A percentile compares a stretch with the other conserved stretches of the same genome.
These are phyloP conservation scores for Epirrhoe tristata DNA, from an alignment of 2,888 invertebrate species.

Conservation along the genomic window DNA sequence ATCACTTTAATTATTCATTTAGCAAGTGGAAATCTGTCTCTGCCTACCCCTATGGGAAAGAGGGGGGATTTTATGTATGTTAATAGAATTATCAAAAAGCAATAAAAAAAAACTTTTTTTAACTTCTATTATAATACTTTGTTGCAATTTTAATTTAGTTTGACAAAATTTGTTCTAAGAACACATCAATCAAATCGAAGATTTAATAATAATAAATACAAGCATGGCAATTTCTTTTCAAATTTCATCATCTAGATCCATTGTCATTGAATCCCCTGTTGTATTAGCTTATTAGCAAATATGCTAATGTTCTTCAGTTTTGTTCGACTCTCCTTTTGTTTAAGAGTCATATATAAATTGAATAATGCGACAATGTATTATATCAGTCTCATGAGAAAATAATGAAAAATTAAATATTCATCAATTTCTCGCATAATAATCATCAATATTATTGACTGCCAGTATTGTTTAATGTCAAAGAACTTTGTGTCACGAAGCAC, in stretches of 20 bases:
- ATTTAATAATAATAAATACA: not conserved
- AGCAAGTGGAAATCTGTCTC: no score
- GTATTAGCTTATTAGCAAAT: slow-evolving; percentile 12
- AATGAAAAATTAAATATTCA: not conserved
- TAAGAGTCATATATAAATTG: not conserved
- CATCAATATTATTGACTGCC: not conserved
- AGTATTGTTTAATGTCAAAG: no score
- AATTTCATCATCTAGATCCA: slow-evolving; percentile 24
- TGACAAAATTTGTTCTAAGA: no score
- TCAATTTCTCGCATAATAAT: no score
- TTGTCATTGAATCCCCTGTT: slow-evolving; percentile 22
- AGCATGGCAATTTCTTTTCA: slow-evolving; percentile 27
- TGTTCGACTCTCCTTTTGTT: slow-evolving; percentile 10
- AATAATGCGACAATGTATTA: slow-evolving; percentile 4
- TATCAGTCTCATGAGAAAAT: slow-evolving; percentile 3
- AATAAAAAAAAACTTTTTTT: no score
- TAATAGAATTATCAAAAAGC: no score
- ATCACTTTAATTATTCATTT: no score
- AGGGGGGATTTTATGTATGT: no score
- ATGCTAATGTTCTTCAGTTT: slow-evolving; percentile 13
- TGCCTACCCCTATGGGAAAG: no score
- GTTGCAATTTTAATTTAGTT: no score
- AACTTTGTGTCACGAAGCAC: no score
- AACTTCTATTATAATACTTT: no score
- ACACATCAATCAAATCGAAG: not conserved